Base-by-base conservation (phyloP, 2,797 vertebrate species). In the Poecilia velifera region DNA sequence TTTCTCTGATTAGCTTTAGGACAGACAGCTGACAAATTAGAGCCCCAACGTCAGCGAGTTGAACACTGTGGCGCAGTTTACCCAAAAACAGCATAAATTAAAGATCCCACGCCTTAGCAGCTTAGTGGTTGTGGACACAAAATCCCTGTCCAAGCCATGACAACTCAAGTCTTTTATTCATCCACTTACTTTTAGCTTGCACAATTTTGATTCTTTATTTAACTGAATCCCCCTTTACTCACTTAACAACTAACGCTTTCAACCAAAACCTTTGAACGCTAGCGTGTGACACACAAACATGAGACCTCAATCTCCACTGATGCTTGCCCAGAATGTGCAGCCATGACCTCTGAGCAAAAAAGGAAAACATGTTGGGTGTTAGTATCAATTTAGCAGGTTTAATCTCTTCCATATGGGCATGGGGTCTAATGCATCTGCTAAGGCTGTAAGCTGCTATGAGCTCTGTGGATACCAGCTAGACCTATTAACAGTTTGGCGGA, bases 341-440 rank as follows among this genome's bases (percentile, higher is more conserved):
- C n/a, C 74, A 75, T 39, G 7, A 74, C 73, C n/a, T 18, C 66
- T 36, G 68, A 55, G 55, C 53, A 83, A 81, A 77, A 49, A n/a
- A 72, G n/a, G 59, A 75, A 76, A 80, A 78, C 70, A 53, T 41
- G 66, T 73, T 88, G 81, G 79, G 16, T 25, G 78, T 92, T 88
- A 82, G 83, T 73, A 76, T 91, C 82, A 88, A 86, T 91, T 86
- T 87, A 90, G 82, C 87, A 82, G 78, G 79, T 91, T 90, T 93
- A 95, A 94, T 95, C 93, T 91, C 80, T 87, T 92, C 92, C 94
- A 94, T 94, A 94, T 94, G 92, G 88, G 75, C 89, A 82, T 53
- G 83, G 79, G 82, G 90, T 85, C 90, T 92, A 88, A 91, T 90
- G 84, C 91, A 92, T 90, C 90, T 90, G 90, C 92, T 92, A 91